Evolutionary conservation across 2,888 invertebrate species (phyloP).

Genomic region (Lutraria lutraria): DNA sequence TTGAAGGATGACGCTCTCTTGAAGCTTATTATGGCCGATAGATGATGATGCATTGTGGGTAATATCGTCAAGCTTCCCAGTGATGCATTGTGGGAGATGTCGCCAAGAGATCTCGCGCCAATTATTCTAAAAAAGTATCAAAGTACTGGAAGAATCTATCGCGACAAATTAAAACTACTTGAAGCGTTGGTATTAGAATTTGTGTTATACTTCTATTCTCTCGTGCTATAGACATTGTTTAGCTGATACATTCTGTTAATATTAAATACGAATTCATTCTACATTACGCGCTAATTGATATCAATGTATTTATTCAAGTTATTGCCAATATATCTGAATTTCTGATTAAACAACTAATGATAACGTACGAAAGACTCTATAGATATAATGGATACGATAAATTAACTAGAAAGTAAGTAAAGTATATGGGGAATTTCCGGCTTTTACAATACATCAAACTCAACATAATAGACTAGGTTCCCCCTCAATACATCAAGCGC

Average conservation of each 20-base stretch:
- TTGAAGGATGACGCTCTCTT: slow-evolving; percentile 59
- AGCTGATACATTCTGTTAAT: too few relatives aligned
- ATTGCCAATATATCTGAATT: background rate
- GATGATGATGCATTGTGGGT: slow-evolving; percentile 30
- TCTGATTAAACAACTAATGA: background rate
- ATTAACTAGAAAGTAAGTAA: background rate
- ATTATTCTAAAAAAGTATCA: background rate
- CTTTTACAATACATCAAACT: background rate
- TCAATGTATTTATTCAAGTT: too few relatives aligned
- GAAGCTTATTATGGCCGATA: slow-evolving; percentile 39
- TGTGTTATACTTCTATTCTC: background rate
- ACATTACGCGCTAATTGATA: too few relatives aligned
- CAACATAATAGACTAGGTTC: background rate
- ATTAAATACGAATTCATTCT: too few relatives aligned
- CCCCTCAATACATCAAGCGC: background rate
- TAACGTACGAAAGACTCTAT: background rate
- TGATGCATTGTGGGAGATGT: slow-evolving; percentile 28
- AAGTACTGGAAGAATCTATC: background rate
- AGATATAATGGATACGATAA: background rate
- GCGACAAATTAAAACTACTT: too few relatives aligned
- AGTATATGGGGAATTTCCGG: background rate
- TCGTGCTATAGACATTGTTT: background rate
- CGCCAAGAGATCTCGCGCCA: slow-evolving; percentile 12
- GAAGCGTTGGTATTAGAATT: background rate
- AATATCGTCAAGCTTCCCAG: slow-evolving; percentile 17